Evolutionary conservation across 2,888 invertebrate species (phyloP), one percentile per base, ranked within the genome.

Genomic region (Dryobotodes eremita): DNA sequence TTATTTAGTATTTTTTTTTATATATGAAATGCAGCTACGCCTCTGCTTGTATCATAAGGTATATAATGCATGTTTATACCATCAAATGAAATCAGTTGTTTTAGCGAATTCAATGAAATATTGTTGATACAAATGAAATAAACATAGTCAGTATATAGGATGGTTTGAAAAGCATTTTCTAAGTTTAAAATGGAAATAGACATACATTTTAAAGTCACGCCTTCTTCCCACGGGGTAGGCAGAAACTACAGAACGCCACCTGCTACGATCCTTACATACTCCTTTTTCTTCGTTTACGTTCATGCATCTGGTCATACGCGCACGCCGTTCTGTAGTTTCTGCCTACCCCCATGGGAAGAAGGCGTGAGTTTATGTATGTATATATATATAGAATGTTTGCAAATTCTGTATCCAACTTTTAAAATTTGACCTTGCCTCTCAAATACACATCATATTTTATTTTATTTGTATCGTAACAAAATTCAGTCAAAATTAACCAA

Each of bases 71-170:
- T 53, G 69, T 36, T 55, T 7, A 48, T 57, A 80, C 23, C 59
- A 10, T 1, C 5, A 62, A 42, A 42, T 71, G n/a, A 83, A 77
- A 83, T 83, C 55, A 86, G 84, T 83, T 83, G 84, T 77, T 66
- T 86, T 83, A 57, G 23, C 17, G 4, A 31, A 65, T 36, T 46
- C 55, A 66, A 75, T 50, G 23, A 74, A 48, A 76, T 50, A 50
- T 61, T 50, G 42, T 70, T 61, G 62, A 46, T 83, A 23, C 71
- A 70, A 83, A 57, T 86, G 15, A 65, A 82, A 72, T 82, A 55
- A 23, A 26, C 1, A 3, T 31, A 6, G 55, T 68, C 36, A 1
- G 20, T 69, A n/a, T 48, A 82, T 17, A 42, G 1, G 13, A 0
- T 46, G 59, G 8, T 57, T 62, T 61, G 13, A 4, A 57, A 78